Evolutionary conservation across 37 sponge, comb jelly and placozoan genomes (phyloP), one percentile per base, ranked within the genome.

Genomic region (Cliona cf. orientalis): DNA sequence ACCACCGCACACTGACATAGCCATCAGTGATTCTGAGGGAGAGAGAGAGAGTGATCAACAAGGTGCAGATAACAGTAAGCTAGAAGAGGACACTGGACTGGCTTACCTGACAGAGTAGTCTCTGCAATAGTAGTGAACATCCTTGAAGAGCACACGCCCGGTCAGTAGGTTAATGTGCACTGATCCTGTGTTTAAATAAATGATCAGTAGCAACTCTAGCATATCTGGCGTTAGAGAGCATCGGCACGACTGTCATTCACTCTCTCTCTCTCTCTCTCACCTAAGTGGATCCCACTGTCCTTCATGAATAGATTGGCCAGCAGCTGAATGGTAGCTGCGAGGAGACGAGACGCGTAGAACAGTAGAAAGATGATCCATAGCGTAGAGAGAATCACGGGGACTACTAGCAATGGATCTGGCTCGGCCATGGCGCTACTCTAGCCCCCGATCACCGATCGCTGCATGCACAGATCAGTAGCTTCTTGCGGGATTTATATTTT

Each of bases 101-200:
- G 19, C 63, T 68, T 31, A 88, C 89, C 89, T 74, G 42, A 88
- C 23, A 19, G 75, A 72, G 43, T 77, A 76, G 44, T 88, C 89
- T 76, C 82, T 59, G 38, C 71, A 62, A 43, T 81, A 77, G 29
- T 82, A 82, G 63, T 76, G 74, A 1, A 91, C 23, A 42, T 86
- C 74, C 38, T 79, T 91, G 64, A 91, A 86, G 22, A 91, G 42
- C 32, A 86, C 44, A 3, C 87, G 63, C 3, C 92, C 80, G 73
- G 92, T 46, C 14, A 86, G 35, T 14, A 82, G 68, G 36, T 68
- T 72, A 26, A 91, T n/a, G 21, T 58, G 66, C 33, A 91, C 7
- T 1, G 77, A 58, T 3, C 92, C 92, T 91, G 38, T 3, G 64
- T 3, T 41, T 38, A 67, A 41, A 49, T 49, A 49, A 49, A 49